Base-by-base conservation (phyloP, 2,797 vertebrate species). In the Paedocypris micromegethes region DNA sequence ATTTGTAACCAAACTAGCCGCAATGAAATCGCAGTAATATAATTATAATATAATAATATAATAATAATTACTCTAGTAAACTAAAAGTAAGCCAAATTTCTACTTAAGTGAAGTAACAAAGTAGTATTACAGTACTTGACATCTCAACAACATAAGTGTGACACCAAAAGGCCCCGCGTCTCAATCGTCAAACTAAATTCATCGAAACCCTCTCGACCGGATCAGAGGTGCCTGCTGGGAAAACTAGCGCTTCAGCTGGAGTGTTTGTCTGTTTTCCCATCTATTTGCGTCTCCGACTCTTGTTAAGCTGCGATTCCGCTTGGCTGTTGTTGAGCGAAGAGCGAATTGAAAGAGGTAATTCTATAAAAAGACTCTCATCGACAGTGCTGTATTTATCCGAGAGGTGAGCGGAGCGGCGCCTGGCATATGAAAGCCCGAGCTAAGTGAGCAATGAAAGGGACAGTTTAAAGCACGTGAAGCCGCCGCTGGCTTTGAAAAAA, bases 401-500 rank as follows among this genome's bases (percentile, higher is more conserved):
- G 79, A 84, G 84, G 87, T 87, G 87, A 86, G 70, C 41, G 74
- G 70, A 83, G 85, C 83, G 83, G 76, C 83, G 81, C 84, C 58
- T 87, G 60, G 58, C 64, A 67, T 68, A 75, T 73, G 73, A 71
- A 73, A 74, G 84, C 57, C 61, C 54, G 23, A 56, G 53, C 74
- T 76, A 72, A 76, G 67, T 53, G 64, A 61, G 64, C 65, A 73
- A 55, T 76, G 87, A 88, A 69, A 76, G 68, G 55, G 72, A 69
- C 60, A 38, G 65, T 76, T 76, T 76, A 64, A 70, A 73, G 63
- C 54, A 61, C 52, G 64, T 60, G 61, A 78, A 68, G 53, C 64
- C 83, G 80, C 59, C 55, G 61, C 50, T 85, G 81, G 82, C 67
- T 68, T 71, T 74, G 58, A 76, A 73, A 23, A 23, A 23, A 23